phyloP scores from a whole-genome alignment of 2,888 invertebrate species.

The Drosophila anomalata region DNA sequence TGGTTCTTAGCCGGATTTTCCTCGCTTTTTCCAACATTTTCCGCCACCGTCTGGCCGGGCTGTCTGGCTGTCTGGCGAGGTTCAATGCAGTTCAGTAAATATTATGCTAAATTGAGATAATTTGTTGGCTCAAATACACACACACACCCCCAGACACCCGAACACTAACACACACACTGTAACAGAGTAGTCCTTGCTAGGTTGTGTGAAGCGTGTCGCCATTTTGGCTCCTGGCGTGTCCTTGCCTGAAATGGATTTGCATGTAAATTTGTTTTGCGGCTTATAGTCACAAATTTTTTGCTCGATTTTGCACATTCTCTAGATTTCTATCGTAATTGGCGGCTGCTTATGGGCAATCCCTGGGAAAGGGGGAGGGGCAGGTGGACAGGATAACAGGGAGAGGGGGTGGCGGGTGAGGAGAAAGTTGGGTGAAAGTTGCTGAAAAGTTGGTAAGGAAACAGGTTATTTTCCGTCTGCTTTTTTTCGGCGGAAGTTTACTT shows the following conservation, averaged over 20 bases:
- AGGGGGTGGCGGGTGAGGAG: not conserved
- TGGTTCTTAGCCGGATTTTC: not conserved
- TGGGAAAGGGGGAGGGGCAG: not conserved
- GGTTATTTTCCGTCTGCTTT: not conserved
- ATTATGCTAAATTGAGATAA: slow-evolving; percentile 77
- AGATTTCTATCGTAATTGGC: slow-evolving; percentile 76
- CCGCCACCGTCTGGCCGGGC: not conserved
- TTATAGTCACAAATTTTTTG: slow-evolving; percentile 74
- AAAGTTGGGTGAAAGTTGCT: not conserved
- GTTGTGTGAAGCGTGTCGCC: slow-evolving; percentile 32
- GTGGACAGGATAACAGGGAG: not conserved
- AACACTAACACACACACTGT: not conserved
- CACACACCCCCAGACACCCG: not conserved
- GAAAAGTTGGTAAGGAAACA: slow-evolving; percentile 5
- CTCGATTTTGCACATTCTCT: slow-evolving; percentile 77
- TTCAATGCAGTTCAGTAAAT: slow-evolving; percentile 79
- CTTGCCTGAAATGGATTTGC: slow-evolving; percentile 61
- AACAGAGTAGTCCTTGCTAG: slow-evolving; percentile 2
- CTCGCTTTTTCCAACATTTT: not conserved
- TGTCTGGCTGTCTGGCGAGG: slow-evolving; percentile 28
- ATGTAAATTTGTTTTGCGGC: slow-evolving; percentile 73
- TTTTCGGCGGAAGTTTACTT: slow-evolving; percentile 26
- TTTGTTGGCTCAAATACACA: slow-evolving; percentile 69
- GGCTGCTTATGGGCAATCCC: slow-evolving; percentile 62
- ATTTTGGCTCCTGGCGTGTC: slow-evolving; percentile 45